Percentiles rank a stretch among this genome's conserved stretches.
These are phyloP conservation scores for Cichlasoma orientale DNA, from an alignment of 2,797 vertebrate genomes.

Conservation along the genomic window DNA sequence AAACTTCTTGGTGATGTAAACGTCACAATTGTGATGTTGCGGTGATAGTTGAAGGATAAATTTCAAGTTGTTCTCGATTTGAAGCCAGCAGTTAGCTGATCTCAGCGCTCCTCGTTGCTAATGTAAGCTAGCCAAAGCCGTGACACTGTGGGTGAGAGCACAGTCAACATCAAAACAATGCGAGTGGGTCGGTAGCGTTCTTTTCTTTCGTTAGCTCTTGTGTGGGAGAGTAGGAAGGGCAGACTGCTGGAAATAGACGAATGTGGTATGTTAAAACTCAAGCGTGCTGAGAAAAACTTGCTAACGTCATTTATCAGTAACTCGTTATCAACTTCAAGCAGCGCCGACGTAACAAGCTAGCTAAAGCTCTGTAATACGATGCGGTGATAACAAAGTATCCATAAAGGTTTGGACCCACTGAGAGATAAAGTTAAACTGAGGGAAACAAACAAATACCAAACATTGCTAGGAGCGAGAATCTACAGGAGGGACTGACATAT, in stretches of 20 bases:
- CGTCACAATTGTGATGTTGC: rapidly evolving
- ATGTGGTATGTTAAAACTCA: not conserved
- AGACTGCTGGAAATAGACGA: not conserved
- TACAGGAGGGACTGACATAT: not conserved
- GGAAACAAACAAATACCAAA: not conserved
- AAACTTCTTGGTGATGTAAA: rapidly evolving
- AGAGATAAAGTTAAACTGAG: not conserved
- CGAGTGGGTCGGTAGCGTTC: not conserved
- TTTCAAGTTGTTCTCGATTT: not conserved
- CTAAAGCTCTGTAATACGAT: not conserved
- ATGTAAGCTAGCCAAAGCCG: conserved; percentile 59
- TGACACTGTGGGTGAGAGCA: conserved; percentile 51
- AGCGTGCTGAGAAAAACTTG: not conserved
- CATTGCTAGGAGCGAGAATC: not conserved
- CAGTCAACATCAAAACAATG: conserved; percentile 41
- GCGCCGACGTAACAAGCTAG: not conserved
- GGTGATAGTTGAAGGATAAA: not conserved
- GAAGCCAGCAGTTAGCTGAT: conserved; percentile 10
- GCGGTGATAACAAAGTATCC: not conserved
- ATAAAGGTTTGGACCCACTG: not conserved
- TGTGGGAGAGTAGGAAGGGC: not conserved
- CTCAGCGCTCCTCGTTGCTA: conserved; percentile 48
- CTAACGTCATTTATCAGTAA: conserved; percentile 19
- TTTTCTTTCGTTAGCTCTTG: not conserved
- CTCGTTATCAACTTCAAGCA: conserved; percentile 12